Evolutionary conservation across 2,113 vertebrate species (phyloP), one percentile per base, ranked within the genome.

Genomic region (Amia ocellicauda): DNA sequence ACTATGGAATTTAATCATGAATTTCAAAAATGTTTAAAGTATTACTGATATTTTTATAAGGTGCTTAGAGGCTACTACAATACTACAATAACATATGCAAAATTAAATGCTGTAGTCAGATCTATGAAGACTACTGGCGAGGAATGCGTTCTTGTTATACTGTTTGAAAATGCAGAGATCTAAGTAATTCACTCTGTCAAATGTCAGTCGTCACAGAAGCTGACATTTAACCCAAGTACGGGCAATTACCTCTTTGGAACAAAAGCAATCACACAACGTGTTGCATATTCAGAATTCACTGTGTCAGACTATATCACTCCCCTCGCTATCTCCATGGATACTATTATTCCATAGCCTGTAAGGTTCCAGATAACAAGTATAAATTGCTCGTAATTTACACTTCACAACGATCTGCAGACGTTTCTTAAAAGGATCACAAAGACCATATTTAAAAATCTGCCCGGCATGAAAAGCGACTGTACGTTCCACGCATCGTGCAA

Each of bases 301-400:
- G 14, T 47, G 11, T 58, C 26, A 58, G 28, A 36, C 29, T 11
- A 9, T 13, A 31, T 58, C 28, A 9, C 11, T 58, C 28, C 55
- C 29, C n/a, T 13, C 28, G 36, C 55, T 36, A 36, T 63, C 61
- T 63, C 61, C 50, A 63, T 63, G 61, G 61, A 63, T 53, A 63
- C 61, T 40, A 53, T 36, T n/a, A 53, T 63, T 53, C 50, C 31
- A 17, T 13, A 5, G 50, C 24, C 45, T 17, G 59, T 24, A 20
- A 19, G 27, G 50, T 26, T 53, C 16, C 20, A 16, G 17, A 50
- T 16, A 36, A 53, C 29, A 47, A 47, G 16, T 13, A 47, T 47
- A 47, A 47, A 47, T 47, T 17, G 45, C 11, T 47, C 5, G 45
- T 47, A 47, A 47, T 47, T 47, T 47, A 47, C 45, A 47, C 13